phyloP scores from a whole-genome alignment of 2,888 invertebrate genomes.

The Drosophila emarginata region DNA sequence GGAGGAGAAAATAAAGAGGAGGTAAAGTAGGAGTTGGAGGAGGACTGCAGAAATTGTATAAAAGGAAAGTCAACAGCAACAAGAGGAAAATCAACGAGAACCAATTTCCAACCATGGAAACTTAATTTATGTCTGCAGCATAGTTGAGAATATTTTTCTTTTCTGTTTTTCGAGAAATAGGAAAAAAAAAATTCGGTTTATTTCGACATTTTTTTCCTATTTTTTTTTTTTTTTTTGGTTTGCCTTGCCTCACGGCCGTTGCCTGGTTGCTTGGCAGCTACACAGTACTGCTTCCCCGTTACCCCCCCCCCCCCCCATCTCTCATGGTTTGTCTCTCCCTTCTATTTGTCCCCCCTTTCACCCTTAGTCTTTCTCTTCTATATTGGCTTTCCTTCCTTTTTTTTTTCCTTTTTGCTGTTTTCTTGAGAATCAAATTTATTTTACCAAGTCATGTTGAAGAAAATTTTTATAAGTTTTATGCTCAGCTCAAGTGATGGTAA shows the following conservation, averaged over 20 bases:
- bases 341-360: conserved; percentile 1
- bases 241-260: conserved; percentile 9
- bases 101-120: conserved; percentile 83
- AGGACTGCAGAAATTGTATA: conserved; percentile 66
- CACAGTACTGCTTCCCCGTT: neutral
- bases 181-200: conserved; percentile 69
- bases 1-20: conserved; percentile 23
- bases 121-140: conserved; percentile 83
- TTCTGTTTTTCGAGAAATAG: conserved; percentile 53
- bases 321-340: conserved; percentile 5
- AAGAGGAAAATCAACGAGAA: conserved; percentile 62
- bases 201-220: conserved; percentile 66
- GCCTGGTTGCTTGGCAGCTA: conserved; percentile 52
- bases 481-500: conserved; percentile 61
- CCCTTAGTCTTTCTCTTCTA: conserved; percentile 16
- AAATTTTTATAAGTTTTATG: conserved; percentile 82
- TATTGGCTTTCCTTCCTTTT: conserved; percentile 48
- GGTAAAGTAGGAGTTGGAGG: conserved; percentile 4
- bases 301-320: conserved; percentile 1
- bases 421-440: conserved; percentile 82
- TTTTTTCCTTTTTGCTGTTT: conserved; percentile 67
- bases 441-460: conserved; percentile 81
- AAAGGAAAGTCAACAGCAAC: conserved; percentile 77
- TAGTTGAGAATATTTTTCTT: conserved; percentile 81
- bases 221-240: conserved; percentile 37